phyloP scores from a whole-genome alignment of 2,797 vertebrate genomes.

The Trachops cirrhosus region DNA sequence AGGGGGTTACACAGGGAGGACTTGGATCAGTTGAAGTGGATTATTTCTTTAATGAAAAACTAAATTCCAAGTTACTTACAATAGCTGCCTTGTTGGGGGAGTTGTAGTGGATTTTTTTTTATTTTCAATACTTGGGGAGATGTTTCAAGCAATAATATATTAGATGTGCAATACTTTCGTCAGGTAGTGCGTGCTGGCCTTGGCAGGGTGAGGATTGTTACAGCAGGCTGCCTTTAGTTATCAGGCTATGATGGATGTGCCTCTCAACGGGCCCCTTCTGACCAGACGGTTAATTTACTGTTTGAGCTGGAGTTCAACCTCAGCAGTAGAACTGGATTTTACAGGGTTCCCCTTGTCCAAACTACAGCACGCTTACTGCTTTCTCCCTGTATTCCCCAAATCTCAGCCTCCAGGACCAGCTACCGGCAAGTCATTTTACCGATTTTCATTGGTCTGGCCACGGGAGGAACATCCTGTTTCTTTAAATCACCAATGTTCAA shows the following conservation, averaged over 20 bases:
- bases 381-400: background rate
- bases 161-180: background rate
- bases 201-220: background rate
- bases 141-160: background rate
- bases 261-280: background rate
- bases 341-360: background rate
- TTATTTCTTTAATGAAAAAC: background rate
- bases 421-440: background rate
- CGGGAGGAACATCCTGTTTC: background rate
- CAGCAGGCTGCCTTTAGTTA: background rate
- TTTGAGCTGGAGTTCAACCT: background rate
- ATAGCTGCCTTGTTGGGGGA: background rate
- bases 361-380: background rate
- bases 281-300: background rate
- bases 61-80: background rate
- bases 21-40: background rate
- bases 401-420: background rate
- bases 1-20: background rate
- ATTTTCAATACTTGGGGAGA: background rate
- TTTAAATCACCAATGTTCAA: constrained; percentile 39
- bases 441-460: background rate
- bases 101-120: background rate
- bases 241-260: background rate
- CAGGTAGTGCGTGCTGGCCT: background rate
- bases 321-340: background rate